Base-by-base conservation (phyloP, 2,797 vertebrate genomes). In the Chanos chanos region DNA sequence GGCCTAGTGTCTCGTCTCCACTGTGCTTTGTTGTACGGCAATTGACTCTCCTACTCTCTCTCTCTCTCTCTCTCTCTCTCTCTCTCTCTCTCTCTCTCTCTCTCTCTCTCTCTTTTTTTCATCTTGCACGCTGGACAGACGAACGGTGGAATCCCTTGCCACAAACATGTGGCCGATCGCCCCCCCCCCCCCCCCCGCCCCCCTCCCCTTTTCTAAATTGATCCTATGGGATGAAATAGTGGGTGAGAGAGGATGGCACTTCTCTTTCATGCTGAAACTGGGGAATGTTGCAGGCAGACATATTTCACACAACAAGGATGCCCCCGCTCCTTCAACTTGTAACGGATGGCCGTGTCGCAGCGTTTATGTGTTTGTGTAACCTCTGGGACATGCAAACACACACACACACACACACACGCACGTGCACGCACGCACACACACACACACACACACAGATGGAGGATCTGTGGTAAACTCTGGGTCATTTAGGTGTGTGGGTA, bases 151-250 rank as follows among this genome's bases (percentile, higher is more conserved):
- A 58, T 60, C 59, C 36, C 18, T 39, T 19, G 15, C 16, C 30
- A 56, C 64, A 22, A 54, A 60, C 74, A 73, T 73, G 74, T 73
- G 70, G 68, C 61, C 56, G 7, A 39, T 15, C 9, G 15, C 7
- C 9, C 3, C 18, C 21, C 39, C 41, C 16, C 18, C 16, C 41
- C 18, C 39, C 9, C 18, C 33, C 4, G 12, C 39, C 18, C n/a
- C n/a, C n/a, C 50, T 18, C 13, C 27, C 19, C 21, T 41, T 34
- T 50, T 41, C 56, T 63, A 40, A 61, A 50, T 61, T 61, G 63
- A 58, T 51, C 30, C 60, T 27, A 21, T 18, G 61, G 63, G 45
- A 64, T 77, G 75, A 77, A 75, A 75, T 75, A 77, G 56, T 72
- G 70, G 60, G 75, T 77, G 75, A 63, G 54, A 5, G 12, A 40